Evolutionary conservation across 2,113 vertebrate species (phyloP), one percentile per base, ranked within the genome.

Genomic region (Baryphthengus martii): DNA sequence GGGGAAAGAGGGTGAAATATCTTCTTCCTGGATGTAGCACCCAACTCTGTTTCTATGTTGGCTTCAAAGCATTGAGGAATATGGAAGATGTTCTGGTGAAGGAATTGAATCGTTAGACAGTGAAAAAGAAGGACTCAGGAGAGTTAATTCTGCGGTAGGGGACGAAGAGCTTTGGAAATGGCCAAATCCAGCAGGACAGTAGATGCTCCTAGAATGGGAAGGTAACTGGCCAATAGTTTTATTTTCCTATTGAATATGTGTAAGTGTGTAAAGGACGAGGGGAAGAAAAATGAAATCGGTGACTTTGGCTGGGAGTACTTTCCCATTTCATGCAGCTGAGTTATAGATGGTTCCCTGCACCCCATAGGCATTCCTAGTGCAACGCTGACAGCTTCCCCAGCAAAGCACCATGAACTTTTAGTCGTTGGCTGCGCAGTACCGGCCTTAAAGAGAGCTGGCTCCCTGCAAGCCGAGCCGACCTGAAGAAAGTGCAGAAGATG

Each of bases 391-490:
- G 25, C 44, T 45, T 24, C 31, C 76, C 40, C 9, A 3, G 39
- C 8, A 1, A 49, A 55, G 53, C 42, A 28, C 59, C 11, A 37
- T 24, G 50, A 80, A 45, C 40, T 20, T 62, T 37, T 68, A 28
- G 31, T 47, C 8, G 1, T 35, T n/a, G 82, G 58, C 29, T 50
- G 24, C 0, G 0, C 66, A 83, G 31, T 6, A 39, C 4, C 28
- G 49, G 33, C 66, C 31, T 9, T 58, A 50, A 47, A 2, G 25
- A 68, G 58, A 73, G 13, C 44, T 39, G 62, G 14, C 29, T 85
- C 66, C 58, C 55, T 53, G 29, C 1, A 5, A 56, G 52, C n/a
- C 2, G 0, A 19, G 37, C 77, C 81, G 63, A 18, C 33, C 68
- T 0, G 1, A 35, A 52, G 74, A 47, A 47, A 19, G 19, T 13